A percentile compares a stretch with the other conserved stretches of the same genome.
Evolutionary conservation across 2,888 invertebrate species (phyloP).

Genomic region (Meteorus colon): DNA sequence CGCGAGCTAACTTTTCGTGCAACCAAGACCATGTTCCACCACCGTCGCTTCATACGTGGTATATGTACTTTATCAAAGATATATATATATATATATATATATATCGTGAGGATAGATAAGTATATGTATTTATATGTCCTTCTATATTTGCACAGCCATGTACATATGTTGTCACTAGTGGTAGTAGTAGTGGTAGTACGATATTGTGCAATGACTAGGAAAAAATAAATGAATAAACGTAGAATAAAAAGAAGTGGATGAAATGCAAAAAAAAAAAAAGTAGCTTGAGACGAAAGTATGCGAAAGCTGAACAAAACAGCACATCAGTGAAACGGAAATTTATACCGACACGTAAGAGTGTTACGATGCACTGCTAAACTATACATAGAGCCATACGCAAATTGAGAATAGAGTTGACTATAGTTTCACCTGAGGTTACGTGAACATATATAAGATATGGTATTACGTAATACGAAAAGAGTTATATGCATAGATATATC

Average conservation of each 20-base stretch:
- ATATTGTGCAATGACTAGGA: not conserved
- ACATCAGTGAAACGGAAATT: conserved; percentile 56
- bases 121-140: not conserved
- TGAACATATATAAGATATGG: not conserved
- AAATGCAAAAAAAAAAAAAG: not conserved
- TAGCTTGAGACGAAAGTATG: not conserved
- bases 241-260: not conserved
- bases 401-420: conserved; percentile 8
- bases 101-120: not conserved
- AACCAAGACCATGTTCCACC: conserved; percentile 28
- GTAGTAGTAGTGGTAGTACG: too few species aligned
- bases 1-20: conserved; percentile 41
- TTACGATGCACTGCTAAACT: conserved; percentile 23
- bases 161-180: conserved; percentile 7
- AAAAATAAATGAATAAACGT: not conserved
- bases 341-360: conserved; percentile 44
- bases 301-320: conserved; percentile 25
- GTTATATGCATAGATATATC: conserved; percentile 5
- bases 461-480: not conserved
- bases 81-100: not conserved
- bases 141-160: conserved; percentile 8
- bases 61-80: not conserved
- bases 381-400: not conserved
- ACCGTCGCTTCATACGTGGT: not conserved
- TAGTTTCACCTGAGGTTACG: not conserved